Conservation (phyloP, 1,140 invertebrate genomes). For the Papilio xuthus region DNA sequence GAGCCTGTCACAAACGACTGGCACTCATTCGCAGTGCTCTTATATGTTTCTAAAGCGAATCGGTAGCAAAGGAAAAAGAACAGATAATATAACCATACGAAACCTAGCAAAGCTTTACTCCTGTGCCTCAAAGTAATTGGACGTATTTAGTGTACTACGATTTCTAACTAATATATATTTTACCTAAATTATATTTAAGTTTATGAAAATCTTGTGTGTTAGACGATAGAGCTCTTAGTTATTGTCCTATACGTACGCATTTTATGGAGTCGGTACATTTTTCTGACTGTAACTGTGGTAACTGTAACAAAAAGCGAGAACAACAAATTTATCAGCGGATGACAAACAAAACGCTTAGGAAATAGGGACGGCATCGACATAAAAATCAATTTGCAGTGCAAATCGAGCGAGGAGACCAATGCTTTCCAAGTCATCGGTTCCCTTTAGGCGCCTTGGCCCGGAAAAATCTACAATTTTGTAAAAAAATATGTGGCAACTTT, state of each 20-base stretch:
- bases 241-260: not conserved
- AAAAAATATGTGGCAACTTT: constrained; percentile 62
- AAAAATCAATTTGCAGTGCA: constrained; percentile 78
- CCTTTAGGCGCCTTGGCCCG: constrained; percentile 66
- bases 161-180: not conserved
- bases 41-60: constrained; percentile 30
- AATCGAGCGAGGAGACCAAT: constrained; percentile 75
- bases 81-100: constrained; percentile 41
- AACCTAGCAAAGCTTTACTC: constrained; percentile 13
- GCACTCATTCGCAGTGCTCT: constrained; percentile 20
- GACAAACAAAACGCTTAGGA: constrained; percentile 61
- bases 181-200: no score
- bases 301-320: constrained; percentile 32
- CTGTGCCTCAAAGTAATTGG: constrained; percentile 18
- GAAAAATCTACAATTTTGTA: constrained; percentile 68
- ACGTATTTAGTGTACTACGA: not conserved
- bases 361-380: constrained; percentile 55
- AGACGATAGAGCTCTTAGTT: not conserved
- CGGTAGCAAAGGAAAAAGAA: constrained; percentile 39
- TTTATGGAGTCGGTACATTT: no score
- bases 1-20: constrained; percentile 22
- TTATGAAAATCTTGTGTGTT: no score
- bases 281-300: not conserved
- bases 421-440: constrained; percentile 75
- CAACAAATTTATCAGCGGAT: constrained; percentile 43